Conservation (phyloP, 2,113 vertebrate species). For the Scomber scombrus region DNA sequence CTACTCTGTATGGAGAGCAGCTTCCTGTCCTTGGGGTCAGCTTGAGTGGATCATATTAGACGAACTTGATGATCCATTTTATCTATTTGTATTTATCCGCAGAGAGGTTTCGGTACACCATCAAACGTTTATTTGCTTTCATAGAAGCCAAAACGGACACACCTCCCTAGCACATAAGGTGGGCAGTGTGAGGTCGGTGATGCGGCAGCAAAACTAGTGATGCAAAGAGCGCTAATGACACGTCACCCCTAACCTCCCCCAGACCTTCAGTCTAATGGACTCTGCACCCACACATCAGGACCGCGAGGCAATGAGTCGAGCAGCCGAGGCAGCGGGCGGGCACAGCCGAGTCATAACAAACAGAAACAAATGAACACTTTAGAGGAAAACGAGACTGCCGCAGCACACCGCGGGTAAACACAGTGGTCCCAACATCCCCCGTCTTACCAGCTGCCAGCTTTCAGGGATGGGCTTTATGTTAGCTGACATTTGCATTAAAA, state of each 20-base stretch:
- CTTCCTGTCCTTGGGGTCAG: background rate
- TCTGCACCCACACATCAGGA: conserved; percentile 46
- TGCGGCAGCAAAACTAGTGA: conserved; percentile 35
- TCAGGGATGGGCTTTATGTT: conserved; percentile 15
- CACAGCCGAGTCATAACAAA: conserved; percentile 37
- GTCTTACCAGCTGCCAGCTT: conserved; percentile 68
- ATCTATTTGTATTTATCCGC: background rate
- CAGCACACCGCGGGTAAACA: conserved; percentile 63
- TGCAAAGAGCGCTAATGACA: conserved; percentile 69
- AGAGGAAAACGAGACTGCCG: conserved; percentile 55
- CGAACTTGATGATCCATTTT: background rate
- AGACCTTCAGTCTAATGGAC: conserved; percentile 70
- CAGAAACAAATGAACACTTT: conserved; percentile 67
- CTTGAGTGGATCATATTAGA: background rate
- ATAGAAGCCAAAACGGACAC: conserved; percentile 1
- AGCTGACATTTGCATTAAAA: too few relatives aligned
- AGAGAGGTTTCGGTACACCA: background rate
- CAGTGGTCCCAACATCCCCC: conserved; percentile 49
- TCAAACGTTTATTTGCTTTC: conserved; percentile 8
- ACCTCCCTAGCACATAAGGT: background rate
- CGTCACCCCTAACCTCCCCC: conserved; percentile 61
- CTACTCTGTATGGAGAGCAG: too few relatives aligned
- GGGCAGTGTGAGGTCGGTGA: conserved; percentile 22
- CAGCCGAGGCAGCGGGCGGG: conserved; percentile 8
- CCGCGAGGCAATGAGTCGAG: conserved; percentile 56